A percentile compares a stretch with the other conserved stretches of the same genome.
Conservation (phyloP, 1,140 invertebrate species). For the Drosophila guanche region DNA sequence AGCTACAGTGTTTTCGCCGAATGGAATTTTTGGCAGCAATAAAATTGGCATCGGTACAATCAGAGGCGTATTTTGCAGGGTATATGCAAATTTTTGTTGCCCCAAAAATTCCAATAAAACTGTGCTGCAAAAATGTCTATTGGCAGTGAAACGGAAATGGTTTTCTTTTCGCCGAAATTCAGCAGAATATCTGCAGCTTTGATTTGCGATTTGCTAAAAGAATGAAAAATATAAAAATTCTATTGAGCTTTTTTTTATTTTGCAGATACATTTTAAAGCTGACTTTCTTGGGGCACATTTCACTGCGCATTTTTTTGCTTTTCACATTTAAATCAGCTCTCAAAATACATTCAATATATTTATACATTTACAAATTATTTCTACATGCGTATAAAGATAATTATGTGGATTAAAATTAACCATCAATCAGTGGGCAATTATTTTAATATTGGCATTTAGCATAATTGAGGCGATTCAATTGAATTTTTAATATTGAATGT, state of each 20-base stretch:
- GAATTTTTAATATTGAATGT: no score
- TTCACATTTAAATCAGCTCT: background rate
- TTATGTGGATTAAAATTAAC: slow-evolving; percentile 3
- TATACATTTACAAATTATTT: no score
- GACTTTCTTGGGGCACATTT: background rate
- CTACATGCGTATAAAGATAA: background rate
- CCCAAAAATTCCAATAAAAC: slow-evolving; percentile 27
- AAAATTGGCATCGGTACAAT: slow-evolving; percentile 28
- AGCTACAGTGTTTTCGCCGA: slow-evolving; percentile 1
- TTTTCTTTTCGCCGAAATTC: slow-evolving; percentile 19
- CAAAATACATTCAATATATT: no score
- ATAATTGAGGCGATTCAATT: background rate
- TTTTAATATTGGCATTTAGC: slow-evolving; percentile 5
- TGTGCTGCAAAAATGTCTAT: slow-evolving; percentile 5
- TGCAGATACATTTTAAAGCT: background rate
- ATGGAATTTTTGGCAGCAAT: slow-evolving; percentile 31
- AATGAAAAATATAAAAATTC: background rate
- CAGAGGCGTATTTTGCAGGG: background rate
- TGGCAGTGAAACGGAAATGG: slow-evolving; percentile 27
- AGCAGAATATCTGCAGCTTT: slow-evolving; percentile 29
- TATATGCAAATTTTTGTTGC: slow-evolving; percentile 52
- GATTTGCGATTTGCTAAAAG: slow-evolving; percentile 27
- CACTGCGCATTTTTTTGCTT: background rate
- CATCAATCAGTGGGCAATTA: slow-evolving; percentile 37
- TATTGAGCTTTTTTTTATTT: no score